phyloP scores from a whole-genome alignment of 1,140 invertebrate genomes.

The Notospermus geniculatus region DNA sequence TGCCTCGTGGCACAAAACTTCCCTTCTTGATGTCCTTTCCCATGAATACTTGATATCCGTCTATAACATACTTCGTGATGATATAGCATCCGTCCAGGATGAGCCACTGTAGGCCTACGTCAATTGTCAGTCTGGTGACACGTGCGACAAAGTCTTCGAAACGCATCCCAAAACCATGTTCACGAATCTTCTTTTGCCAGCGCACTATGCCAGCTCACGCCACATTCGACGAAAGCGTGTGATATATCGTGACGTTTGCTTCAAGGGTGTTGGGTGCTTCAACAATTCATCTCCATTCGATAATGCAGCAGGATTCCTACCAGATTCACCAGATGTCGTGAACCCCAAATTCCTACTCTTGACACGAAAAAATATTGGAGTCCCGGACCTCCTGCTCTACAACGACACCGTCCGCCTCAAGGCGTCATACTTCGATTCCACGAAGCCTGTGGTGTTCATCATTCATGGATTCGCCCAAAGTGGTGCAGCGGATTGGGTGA shows the following conservation, averaged over 20 bases:
- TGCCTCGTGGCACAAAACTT: too few species aligned
- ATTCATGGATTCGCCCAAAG: conserved; percentile 3
- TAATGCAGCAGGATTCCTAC: conserved; percentile 72
- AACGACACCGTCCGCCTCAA: conserved; percentile 52
- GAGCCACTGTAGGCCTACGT: too few species aligned
- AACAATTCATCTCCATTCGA: conserved; percentile 72
- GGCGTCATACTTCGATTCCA: not conserved
- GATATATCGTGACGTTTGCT: conserved; percentile 65
- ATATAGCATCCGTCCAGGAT: too few species aligned
- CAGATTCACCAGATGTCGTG: conserved; percentile 75
- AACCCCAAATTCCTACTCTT: conserved; percentile 65
- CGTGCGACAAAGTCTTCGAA: too few species aligned
- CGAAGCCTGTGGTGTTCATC: not conserved
- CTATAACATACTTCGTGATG: too few species aligned
- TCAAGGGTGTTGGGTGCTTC: conserved; percentile 86
- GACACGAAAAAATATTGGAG: conserved; percentile 47
- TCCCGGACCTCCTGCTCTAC: conserved; percentile 34
- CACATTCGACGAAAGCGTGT: too few species aligned
- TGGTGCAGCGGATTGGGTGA: conserved; percentile 8
- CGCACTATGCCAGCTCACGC: too few species aligned
- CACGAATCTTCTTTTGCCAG: too few species aligned
- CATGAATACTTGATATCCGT: too few species aligned
- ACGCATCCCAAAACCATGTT: too few species aligned
- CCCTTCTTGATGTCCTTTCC: too few species aligned
- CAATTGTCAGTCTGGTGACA: too few species aligned